phyloP scores from a whole-genome alignment of 2,888 invertebrate species.

The Campopleginae sp. region DNA sequence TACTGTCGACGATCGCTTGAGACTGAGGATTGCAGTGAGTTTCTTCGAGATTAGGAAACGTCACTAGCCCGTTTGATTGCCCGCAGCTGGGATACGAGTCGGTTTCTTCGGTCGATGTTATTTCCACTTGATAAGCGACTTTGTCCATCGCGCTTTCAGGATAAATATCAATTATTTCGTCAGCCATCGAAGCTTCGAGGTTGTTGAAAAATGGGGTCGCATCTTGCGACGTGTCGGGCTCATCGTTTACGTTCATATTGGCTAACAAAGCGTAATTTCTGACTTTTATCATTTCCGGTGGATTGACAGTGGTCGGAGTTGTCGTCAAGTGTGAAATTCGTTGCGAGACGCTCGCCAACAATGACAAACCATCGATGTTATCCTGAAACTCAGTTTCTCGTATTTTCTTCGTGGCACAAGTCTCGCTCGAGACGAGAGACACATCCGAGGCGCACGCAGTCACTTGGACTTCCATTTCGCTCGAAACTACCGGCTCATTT shows the following conservation, averaged over 20 bases:
- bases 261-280: slow-evolving; percentile 76
- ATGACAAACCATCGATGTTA: slow-evolving; percentile 80
- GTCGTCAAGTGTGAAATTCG: slow-evolving; percentile 73
- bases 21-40: slow-evolving; percentile 29
- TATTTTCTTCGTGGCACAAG: slow-evolving; percentile 43
- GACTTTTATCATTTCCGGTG: slow-evolving; percentile 76
- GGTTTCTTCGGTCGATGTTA: slow-evolving; percentile 74
- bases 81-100: slow-evolving; percentile 61
- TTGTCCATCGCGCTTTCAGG: slow-evolving; percentile 78
- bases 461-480: slow-evolving; percentile 7
- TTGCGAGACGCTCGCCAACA: slow-evolving; percentile 81
- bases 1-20: slow-evolving; percentile 28
- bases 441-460: slow-evolving; percentile 29
- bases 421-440: slow-evolving; percentile 20
- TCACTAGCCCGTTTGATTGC: slow-evolving; percentile 43
- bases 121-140: slow-evolving; percentile 77
- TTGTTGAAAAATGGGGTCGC: slow-evolving; percentile 66
- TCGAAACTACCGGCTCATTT: slow-evolving; percentile 44
- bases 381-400: slow-evolving; percentile 74
- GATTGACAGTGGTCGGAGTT: slow-evolving; percentile 45
- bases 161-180: slow-evolving; percentile 75
- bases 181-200: slow-evolving; percentile 52
- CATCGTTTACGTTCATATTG: slow-evolving; percentile 59
- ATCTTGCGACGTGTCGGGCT: slow-evolving; percentile 58
- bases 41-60: slow-evolving; percentile 26